A percentile compares a stretch with the other conserved stretches of the same genome.
phyloP scores from a whole-genome alignment of 2,888 invertebrate species.

The Encarsia formosa region DNA sequence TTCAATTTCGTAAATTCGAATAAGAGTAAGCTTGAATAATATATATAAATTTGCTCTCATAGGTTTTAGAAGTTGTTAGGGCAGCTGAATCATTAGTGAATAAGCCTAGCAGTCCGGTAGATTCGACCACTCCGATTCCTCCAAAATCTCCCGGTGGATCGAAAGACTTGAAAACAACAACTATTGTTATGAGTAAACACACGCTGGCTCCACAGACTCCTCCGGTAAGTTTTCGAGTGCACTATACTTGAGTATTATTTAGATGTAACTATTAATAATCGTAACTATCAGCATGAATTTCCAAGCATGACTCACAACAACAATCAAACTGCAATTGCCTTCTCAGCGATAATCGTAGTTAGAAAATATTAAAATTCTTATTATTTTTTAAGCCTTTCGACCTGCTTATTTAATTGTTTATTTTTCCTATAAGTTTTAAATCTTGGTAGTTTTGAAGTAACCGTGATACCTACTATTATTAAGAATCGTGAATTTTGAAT shows the following conservation, averaged over 20 bases:
- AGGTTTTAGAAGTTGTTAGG: constrained; percentile 86
- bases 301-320: constrained; percentile 24
- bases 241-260: not conserved
- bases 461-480: too few relatives aligned
- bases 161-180: constrained; percentile 78
- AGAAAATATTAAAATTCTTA: too few relatives aligned
- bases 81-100: constrained; percentile 80
- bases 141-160: constrained; percentile 73
- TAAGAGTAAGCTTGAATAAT: too few relatives aligned
- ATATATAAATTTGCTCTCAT: too few relatives aligned
- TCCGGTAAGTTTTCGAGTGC: constrained; percentile 53
- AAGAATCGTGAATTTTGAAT: too few relatives aligned
- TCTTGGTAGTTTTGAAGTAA: too few relatives aligned
- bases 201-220: constrained; percentile 72
- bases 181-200: constrained; percentile 91
- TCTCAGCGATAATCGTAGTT: too few relatives aligned
- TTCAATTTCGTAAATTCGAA: too few relatives aligned
- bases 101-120: constrained; percentile 54
- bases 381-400: too few relatives aligned
- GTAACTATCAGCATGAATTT: constrained; percentile 17
- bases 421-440: too few relatives aligned
- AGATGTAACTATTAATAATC: constrained; percentile 18
- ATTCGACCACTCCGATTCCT: constrained; percentile 54
- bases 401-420: too few relatives aligned
- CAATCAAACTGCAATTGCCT: too few relatives aligned